Evolutionary conservation across 1,140 invertebrate species (phyloP), one percentile per base, ranked within the genome.

Genomic region (Macrocentrus cingulum): DNA sequence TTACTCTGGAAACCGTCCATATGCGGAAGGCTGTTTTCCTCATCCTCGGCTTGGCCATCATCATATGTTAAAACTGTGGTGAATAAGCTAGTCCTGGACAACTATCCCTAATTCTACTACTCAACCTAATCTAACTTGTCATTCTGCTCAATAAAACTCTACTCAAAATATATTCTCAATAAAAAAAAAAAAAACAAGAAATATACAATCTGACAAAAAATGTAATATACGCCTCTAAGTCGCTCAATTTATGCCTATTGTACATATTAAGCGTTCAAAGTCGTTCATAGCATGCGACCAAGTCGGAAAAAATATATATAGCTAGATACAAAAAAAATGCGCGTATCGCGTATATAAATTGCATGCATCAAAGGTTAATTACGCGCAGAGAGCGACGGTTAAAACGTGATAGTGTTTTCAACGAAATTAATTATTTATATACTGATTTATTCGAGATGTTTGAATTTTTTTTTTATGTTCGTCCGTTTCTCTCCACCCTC

Each of bases 61-160:
- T 93, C 92, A 92, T 94, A 98, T 85, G 95, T 96, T 87, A 98
- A 91, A 91, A 97, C 95, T 98, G 87, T 88, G 90, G 90, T 91
- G 88, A 92, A 91, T 92, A 91, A 91, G 87, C 78, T 80, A 81
- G 67, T 75, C 76, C 77, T 69, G 55, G 67, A 74, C 63, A 65
- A 61, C 49, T 22, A 53, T 73, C 59, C 68, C 75, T 75, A 77
- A 66, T 62, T 71, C 68, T 65, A 53, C 55, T 61, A 25, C 55
- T 56, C 20, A 36, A 51, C 59, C 44, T 58, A 59, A 1, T 49
- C 48, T 53, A 60, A 23, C 36, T 55, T n/a, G 44, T 56, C 36
- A 39, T 39, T 15, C 13, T 15, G 7, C 15, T 39, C 36, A 3
- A 15, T 13, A 11, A 39, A 11, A n/a, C 8, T 39, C 13, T n/a